phyloP scores from a whole-genome alignment of 2,797 vertebrate genomes.

The Discoglossus pictus region DNA sequence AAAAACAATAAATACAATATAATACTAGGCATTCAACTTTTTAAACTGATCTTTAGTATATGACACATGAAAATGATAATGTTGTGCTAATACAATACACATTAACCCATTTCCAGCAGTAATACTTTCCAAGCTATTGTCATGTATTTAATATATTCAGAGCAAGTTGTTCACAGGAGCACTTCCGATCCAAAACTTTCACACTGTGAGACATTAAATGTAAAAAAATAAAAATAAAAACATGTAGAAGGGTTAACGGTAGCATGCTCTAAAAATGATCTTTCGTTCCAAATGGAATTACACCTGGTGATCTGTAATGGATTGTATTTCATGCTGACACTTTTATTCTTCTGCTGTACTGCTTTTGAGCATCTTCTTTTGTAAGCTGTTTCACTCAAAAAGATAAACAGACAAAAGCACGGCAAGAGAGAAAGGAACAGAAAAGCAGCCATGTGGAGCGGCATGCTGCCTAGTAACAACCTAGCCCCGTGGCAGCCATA shows the following conservation, averaged over 20 bases:
- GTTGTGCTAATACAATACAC: no score
- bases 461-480: slow-evolving; percentile 24
- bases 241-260: slow-evolving; percentile 42
- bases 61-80: no score
- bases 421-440: slow-evolving; percentile 38
- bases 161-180: slow-evolving; percentile 10
- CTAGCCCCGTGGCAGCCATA: slow-evolving; percentile 16
- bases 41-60: no score
- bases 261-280: slow-evolving; percentile 45
- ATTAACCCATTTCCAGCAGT: neutral
- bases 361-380: slow-evolving; percentile 53
- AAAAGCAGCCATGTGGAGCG: slow-evolving; percentile 47
- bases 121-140: neutral
- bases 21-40: no score
- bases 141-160: slow-evolving; percentile 19
- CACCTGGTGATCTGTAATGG: slow-evolving; percentile 55
- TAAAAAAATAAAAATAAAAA: slow-evolving; percentile 16
- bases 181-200: slow-evolving; percentile 19
- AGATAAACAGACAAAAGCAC: slow-evolving; percentile 35
- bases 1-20: no score
- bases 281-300: slow-evolving; percentile 49
- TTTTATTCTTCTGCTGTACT: slow-evolving; percentile 55
- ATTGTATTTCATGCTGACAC: slow-evolving; percentile 41
- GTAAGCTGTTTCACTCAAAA: slow-evolving; percentile 51
- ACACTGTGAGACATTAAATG: slow-evolving; percentile 38